These are phyloP conservation scores for Conus betulinus DNA, from an alignment of 1,140 invertebrate genomes.

Conservation along the genomic window DNA sequence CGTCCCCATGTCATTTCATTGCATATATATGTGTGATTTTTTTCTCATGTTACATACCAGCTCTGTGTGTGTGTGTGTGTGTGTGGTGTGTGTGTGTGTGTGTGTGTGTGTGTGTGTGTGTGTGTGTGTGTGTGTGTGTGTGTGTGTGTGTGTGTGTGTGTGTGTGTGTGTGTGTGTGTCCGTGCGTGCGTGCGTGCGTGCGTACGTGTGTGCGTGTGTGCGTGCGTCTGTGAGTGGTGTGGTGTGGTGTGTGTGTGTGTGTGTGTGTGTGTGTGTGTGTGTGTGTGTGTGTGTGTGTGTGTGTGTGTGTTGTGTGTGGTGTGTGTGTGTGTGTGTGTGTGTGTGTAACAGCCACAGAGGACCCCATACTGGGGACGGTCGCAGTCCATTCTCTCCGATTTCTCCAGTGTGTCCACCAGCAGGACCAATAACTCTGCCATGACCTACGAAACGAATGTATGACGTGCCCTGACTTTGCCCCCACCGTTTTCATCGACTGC, in stretches of 20 bases:
- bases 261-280: background rate
- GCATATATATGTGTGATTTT: no score
- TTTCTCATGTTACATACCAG: no score
- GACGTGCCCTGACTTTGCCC: background rate
- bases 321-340: conserved; percentile 8
- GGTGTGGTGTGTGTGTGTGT: conserved; percentile 3
- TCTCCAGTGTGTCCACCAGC: conserved; percentile 11
- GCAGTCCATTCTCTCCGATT: conserved; percentile 22
- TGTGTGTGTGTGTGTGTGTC: background rate
- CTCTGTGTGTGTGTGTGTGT: background rate
- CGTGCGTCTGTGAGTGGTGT: conserved; percentile 20
- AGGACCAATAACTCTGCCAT: background rate
- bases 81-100: background rate
- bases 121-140: conserved; percentile 9
- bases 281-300: background rate
- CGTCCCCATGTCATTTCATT: no score
- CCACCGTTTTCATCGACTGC: background rate
- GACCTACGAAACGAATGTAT: conserved; percentile 11
- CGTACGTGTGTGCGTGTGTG: background rate
- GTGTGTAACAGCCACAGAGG: background rate
- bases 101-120: conserved; percentile 21
- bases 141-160: background rate
- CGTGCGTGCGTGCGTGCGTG: no score
- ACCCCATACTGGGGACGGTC: background rate
- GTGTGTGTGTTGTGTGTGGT: conserved; percentile 23